Percentiles rank a stretch among this genome's conserved stretches.
phyloP scores from a whole-genome alignment of 1,140 invertebrate species.

The Camponotus pennsylvanicus region DNA sequence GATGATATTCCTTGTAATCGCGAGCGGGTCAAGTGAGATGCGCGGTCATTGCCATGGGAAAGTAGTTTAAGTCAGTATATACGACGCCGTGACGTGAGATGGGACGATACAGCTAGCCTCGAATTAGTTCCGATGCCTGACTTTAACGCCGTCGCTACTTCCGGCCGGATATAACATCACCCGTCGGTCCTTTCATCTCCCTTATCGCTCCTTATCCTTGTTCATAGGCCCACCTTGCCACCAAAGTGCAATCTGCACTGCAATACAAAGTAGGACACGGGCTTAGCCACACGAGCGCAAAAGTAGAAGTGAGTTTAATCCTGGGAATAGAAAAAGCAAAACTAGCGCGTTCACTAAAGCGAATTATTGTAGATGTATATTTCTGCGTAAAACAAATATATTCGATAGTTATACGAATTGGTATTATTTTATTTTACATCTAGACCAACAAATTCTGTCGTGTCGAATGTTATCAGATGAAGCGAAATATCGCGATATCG shows the following conservation, averaged over 20 bases:
- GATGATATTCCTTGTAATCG: constrained; percentile 48
- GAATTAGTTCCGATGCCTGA: constrained; percentile 58
- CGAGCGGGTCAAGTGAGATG: background rate
- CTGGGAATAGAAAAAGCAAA: background rate
- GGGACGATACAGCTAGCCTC: constrained; percentile 7
- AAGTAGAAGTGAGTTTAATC: constrained; percentile 18
- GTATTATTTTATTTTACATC: constrained; percentile 19
- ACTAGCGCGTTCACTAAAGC: background rate
- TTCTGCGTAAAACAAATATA: background rate
- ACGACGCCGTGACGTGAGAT: constrained; percentile 20
- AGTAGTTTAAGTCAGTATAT: constrained; percentile 55
- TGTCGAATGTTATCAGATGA: background rate
- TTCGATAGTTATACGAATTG: background rate
- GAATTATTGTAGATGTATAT: background rate
- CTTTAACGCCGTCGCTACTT: constrained; percentile 34
- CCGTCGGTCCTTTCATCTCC: background rate
- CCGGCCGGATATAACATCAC: background rate
- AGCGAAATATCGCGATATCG: constrained; percentile 4
- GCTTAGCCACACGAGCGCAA: background rate
- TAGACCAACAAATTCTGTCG: background rate
- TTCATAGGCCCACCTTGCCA: background rate
- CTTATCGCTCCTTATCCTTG: constrained; percentile 5
- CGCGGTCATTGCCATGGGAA: background rate
- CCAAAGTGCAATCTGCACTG: constrained; percentile 5
- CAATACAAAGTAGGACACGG: constrained; percentile 22